Base-by-base conservation (phyloP, 2,113 vertebrate genomes). In the Syrrhaptes paradoxus region DNA sequence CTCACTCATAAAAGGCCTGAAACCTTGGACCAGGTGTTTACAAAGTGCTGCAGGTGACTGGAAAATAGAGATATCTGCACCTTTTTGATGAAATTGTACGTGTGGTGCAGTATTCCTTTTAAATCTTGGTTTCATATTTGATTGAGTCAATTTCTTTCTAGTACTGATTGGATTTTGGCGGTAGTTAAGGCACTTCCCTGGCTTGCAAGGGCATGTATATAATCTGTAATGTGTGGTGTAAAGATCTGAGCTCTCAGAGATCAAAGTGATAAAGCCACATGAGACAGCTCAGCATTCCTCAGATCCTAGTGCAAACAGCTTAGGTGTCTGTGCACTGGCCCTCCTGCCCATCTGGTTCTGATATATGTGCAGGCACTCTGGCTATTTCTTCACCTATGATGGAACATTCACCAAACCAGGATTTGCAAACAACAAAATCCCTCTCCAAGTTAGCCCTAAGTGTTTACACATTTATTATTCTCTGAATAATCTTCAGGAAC, bases 191-290 rank as follows among this genome's bases (percentile, higher is more conserved):
- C 0, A 1, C 45, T 93, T 72, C 22, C 32, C 54, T 85, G 54
- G 49, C 90, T 83, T 90, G 87, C 81, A 68, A 72, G 58, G 63
- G 45, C 58, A 76, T 66, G 87, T 51, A 38, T 49, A 11, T 41
- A 19, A 52, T 25, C 59, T 58, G 31, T 13, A 57, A 57, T 6
- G 11, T 31, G 70, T 61, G 67, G 16, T 83, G 32, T 8, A 43
- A 62, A 63, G 62, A 90, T 79, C 62, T 73, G 94, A 95, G 74
- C n/a, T 87, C 21, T 26, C 45, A 22, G 22, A 96, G 81, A 91
- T 95, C 85, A 85, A 82, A 91, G 87, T 10, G 10, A 45, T 22
- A 38, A 85, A 95, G 54, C 85, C 90, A 52, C 58, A 57, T 4
- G 54, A 85, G 71, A 61, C 65, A 63, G 70, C 0, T 0, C 57